Evolutionary conservation across 2,888 invertebrate species (phyloP).

Genomic region (Scotopteryx bipunctaria): DNA sequence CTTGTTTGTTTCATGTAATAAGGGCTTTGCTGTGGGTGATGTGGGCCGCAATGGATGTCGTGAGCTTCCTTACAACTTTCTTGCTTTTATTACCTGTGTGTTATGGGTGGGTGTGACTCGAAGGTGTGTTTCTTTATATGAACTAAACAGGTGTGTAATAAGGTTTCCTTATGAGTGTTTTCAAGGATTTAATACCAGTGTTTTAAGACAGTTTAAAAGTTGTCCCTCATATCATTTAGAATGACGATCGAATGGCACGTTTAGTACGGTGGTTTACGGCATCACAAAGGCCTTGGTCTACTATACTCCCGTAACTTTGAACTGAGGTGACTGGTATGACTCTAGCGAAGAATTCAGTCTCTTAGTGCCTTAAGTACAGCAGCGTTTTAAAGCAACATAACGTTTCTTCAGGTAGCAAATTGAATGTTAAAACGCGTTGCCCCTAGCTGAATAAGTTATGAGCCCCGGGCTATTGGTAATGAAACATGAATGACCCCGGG

Average conservation of each 20-base stretch:
- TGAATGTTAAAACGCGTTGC: conserved; percentile 78
- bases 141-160: conserved; percentile 34
- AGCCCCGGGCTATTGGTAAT: conserved; percentile 75
- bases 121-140: conserved; percentile 50
- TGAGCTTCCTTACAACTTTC: conserved; percentile 80
- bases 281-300: background rate
- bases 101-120: conserved; percentile 62
- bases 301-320: background rate
- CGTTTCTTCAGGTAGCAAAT: conserved; percentile 71
- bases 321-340: too few relatives aligned
- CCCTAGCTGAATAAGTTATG: conserved; percentile 80
- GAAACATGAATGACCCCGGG: conserved; percentile 77
- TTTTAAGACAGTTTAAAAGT: background rate
- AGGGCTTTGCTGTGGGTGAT: conserved; percentile 77
- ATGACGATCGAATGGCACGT: conserved; percentile 35
- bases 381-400: conserved; percentile 40
- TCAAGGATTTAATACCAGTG: background rate
- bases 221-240: conserved; percentile 27
- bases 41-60: conserved; percentile 74
- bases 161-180: too few relatives aligned
- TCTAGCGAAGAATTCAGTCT: too few relatives aligned
- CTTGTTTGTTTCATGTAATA: conserved; percentile 81
- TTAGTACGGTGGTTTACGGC: conserved; percentile 42
- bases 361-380: too few relatives aligned
- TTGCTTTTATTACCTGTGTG: conserved; percentile 79